These are phyloP conservation scores for Cyclopterus lumpus DNA, from an alignment of 2,797 vertebrate species.

Conservation along the genomic window DNA sequence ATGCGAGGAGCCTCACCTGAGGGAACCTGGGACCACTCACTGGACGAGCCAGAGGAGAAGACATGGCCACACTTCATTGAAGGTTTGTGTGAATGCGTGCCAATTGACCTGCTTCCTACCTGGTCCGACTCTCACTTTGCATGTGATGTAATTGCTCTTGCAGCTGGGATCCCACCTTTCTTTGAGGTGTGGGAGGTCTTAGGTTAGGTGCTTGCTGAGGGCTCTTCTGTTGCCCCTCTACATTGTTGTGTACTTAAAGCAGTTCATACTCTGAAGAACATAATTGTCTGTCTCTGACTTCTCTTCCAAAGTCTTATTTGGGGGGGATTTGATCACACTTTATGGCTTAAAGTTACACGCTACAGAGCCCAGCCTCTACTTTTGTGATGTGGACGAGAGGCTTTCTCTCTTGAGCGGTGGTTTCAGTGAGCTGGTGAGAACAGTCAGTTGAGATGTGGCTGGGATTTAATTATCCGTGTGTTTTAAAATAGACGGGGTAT, in stretches of 20 bases:
- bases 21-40: conserved; percentile 82
- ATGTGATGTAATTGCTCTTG: conserved; percentile 61
- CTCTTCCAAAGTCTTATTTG: conserved; percentile 48
- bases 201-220: conserved; percentile 38
- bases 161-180: conserved; percentile 54
- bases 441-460: conserved; percentile 47
- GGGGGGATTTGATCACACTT: conserved; percentile 56
- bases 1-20: conserved; percentile 65
- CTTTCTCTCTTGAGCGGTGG: conserved; percentile 53
- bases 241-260: conserved; percentile 25
- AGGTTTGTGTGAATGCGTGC: conserved; percentile 74
- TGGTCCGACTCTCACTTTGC: conserved; percentile 34
- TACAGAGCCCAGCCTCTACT: conserved; percentile 17
- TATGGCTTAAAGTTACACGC: conserved; percentile 32
- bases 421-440: conserved; percentile 50
- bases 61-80: conserved; percentile 84
- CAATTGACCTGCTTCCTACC: conserved; percentile 59
- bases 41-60: conserved; percentile 82
- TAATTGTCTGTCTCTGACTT: conserved; percentile 15
- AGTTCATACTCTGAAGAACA: conserved; percentile 3
- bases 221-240: conserved; percentile 16
- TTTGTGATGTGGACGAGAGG: conserved; percentile 36
- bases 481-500: conserved; percentile 53
- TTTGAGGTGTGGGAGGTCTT: conserved; percentile 74
- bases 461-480: conserved; percentile 65